Base-by-base conservation (phyloP, 1,140 invertebrate genomes). In the Bactericera cockerelli region DNA sequence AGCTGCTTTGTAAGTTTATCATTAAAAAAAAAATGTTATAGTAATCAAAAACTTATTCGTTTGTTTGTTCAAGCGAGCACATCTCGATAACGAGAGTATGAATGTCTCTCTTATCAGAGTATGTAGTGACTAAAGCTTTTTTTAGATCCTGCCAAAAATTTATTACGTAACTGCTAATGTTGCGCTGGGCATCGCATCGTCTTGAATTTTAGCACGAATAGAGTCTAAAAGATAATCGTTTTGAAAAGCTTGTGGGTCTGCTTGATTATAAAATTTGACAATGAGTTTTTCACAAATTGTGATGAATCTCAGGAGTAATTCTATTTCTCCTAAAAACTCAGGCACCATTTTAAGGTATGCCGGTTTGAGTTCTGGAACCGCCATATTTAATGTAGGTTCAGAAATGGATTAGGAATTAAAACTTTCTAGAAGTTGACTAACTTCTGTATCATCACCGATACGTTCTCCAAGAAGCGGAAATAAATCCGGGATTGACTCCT, bases 241-340 rank as follows among this genome's bases (percentile, higher is more conserved):
- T 14, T 56, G 55, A 56, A 56, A 56, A 56, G 25, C 24, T 56
- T 56, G 10, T 26, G 55, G 55, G 16, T 56, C n/a, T 22, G 16
- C 55, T 3, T 14, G 3, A 19, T 33, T 26, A 56, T 56, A 56
- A 56, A 56, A 56, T 21, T 26, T 19, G n/a, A n/a, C 24, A 26
- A 56, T 26, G 25, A 56, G 4, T 56, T 56, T 38, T 16, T 56
- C 55, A 21, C 55, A 56, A 33, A 21, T 56, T 3, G 55, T 26
- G n/a, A 56, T 6, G 31, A 56, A 56, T 56, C 55, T n/a, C 16
- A 14, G 4, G n/a, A 56, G 55, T 24, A 56, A 19, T 19, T 14
- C 6, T 16, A 24, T 14, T 26, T 33, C 55, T 22, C 16, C 55
- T 19, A 26, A 26, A 56, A 19, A 56, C 24, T 33, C 55, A 22